Base-by-base conservation (phyloP, 2,888 invertebrate genomes). In the Chaetoderma sp. region DNA sequence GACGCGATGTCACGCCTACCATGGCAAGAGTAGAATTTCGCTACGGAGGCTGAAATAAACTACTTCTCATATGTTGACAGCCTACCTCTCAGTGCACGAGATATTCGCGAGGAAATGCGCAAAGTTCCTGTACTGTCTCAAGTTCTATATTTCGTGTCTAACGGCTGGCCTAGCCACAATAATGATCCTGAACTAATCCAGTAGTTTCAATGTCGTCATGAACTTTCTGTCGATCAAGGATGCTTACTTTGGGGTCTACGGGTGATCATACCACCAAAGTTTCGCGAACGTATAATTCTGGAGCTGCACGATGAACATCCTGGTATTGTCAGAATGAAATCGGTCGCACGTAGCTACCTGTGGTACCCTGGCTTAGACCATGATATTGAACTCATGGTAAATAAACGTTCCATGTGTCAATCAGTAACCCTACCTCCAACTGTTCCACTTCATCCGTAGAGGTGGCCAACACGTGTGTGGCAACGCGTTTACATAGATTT, bases 301-400 rank as follows among this genome's bases (percentile, higher is more conserved):
- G 32, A 52, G 6, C 39, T 50, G 2, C 60, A 50, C 3, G 60
- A 8, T 50, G 50, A 52, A 3, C 60, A 50, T 18, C 6, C 28
- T 13, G 50, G 50, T 6, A 25, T 50, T 6, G 23, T 50, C 92
- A 92, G 71, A 91, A 91, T 76, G 92, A 92, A 0, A 91, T 92
- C 73, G 88, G 93, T 2, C 90, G 90, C 65, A 94, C 1, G 27
- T 25, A 49, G 68, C 28, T 73, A 67, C 55, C n/a, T n/a, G n/a
- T n/a, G n/a, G n/a, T n/a, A n/a, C n/a, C 59, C 59, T n/a, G 32
- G 47, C 32, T 47, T 55, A 33, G 55, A 55, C 27, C 21, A 6
- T 16, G 57, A 39, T 5, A 44, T 57, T 42, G 57, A 57, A 28
- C 6, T 23, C 6, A 5, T 57, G n/a, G 13, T 27, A 44, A 57